Evolutionary conservation across 2,797 vertebrate species (phyloP), one percentile per base, ranked within the genome.

Genomic region (Acanthis flammea): DNA sequence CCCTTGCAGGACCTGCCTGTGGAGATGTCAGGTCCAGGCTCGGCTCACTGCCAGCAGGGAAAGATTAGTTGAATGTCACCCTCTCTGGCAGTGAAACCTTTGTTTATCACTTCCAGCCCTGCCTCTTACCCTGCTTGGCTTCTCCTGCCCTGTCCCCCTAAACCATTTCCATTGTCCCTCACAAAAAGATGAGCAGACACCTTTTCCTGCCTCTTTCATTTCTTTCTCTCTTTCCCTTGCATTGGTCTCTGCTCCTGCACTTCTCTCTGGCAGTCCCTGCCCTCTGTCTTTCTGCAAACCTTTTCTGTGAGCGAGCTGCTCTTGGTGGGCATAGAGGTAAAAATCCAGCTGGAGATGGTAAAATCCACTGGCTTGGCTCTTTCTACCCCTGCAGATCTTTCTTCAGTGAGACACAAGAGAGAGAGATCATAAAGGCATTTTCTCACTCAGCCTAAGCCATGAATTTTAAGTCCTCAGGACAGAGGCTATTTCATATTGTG

Each of bases 381-480:
- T 91, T 86, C 79, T 94, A 14, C 65, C 27, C 33, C 53, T 53
- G 16, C 63, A 82, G 67, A 41, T 62, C 24, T 10, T 73, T 77
- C 9, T 19, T 83, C n/a, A 13, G 62, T 22, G 60, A 88, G 57
- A 60, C 41, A 53, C 4, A 2, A 39, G 31, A 65, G 50, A 72
- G 30, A 61, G 70, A 35, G 19, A 35, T 51, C 4, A 2, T 57
- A 82, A 89, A 91, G 19, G 39, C 73, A 50, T 83, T 88, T 77
- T 75, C 70, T 88, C 37, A 22, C 24, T 70, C 88, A 84, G 68
- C 14, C 10, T 68, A 58, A 90, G 35, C 84, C 71, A 63, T 78
- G 92, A 85, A 70, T 94, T 88, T 92, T 67, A 78, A 78, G 66
- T 88, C 82, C 54, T 83, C 35, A 33, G 87, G 85, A 80, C 87